These are phyloP conservation scores for Eilema griseolum DNA, from an alignment of 2,888 invertebrate species.

Conservation along the genomic window DNA sequence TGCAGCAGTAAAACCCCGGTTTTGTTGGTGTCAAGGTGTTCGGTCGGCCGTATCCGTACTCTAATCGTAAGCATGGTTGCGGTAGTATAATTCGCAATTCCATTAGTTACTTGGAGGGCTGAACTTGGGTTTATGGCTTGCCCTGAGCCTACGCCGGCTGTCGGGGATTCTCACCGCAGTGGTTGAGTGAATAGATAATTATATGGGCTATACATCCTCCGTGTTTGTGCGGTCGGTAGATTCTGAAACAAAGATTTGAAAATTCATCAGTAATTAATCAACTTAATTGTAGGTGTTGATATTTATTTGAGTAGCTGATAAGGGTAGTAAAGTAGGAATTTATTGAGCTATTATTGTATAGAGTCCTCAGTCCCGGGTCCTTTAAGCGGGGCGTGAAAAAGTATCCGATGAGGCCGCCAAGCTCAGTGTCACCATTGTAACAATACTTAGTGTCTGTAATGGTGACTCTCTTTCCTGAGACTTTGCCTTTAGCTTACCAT, in stretches of 20 bases:
- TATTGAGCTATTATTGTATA: too few species aligned
- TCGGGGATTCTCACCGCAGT: background rate
- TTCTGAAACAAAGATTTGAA: constrained; percentile 2
- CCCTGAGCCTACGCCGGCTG: constrained; percentile 24
- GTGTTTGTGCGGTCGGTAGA: background rate
- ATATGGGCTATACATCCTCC: background rate
- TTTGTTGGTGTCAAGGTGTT: constrained; percentile 51
- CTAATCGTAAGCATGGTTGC: constrained; percentile 48
- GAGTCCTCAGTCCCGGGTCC: too few species aligned
- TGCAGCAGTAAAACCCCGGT: constrained; percentile 36
- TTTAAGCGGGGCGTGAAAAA: too few species aligned
- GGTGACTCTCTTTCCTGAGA: too few species aligned
- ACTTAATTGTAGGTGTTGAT: too few species aligned
- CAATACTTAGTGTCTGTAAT: too few species aligned
- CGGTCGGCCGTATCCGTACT: constrained; percentile 44
- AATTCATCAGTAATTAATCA: background rate
- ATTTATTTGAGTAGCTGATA: background rate
- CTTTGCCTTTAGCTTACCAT: too few species aligned
- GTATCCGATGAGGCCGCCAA: too few species aligned
- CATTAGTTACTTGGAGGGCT: constrained; percentile 61
- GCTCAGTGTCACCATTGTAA: too few species aligned
- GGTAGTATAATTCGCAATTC: constrained; percentile 63
- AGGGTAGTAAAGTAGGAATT: too few species aligned
- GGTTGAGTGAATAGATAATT: constrained; percentile 9
- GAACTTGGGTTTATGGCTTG: constrained; percentile 52